Base-by-base conservation (phyloP, 2,113 vertebrate species). In the Onychorhynchus coronatus region DNA sequence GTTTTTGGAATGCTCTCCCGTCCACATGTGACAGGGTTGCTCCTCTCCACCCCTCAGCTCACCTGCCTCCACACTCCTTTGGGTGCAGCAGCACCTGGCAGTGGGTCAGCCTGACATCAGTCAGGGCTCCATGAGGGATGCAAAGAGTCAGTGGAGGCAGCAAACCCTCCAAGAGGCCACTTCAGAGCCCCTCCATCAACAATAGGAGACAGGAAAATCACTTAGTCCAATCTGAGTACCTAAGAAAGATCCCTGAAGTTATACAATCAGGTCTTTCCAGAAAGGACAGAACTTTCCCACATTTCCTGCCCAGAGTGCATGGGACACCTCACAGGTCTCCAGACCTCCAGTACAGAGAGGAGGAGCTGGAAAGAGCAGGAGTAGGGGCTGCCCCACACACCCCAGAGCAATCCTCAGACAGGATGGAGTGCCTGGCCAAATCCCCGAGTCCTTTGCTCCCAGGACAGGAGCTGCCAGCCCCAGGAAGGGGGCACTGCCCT, bases 11-110 rank as follows among this genome's bases (percentile, higher is more conserved):
- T 53, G 39, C 9, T 80, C n/a, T 80, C n/a, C 67, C 75, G 33
- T 14, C 41, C 1, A 0, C 6, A 16, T 1, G 16, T 22, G 70
- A 8, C 0, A 6, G 56, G 18, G 12, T 2, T 15, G 59, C 2
- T 53, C 58, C 7, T 35, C 39, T 16, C 13, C n/a, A 18, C 44
- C 49, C 63, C 14, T 17, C 39, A n/a, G 39, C 66, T 78, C 21
- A 0, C 14, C 49, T 20, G 17, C 3, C 17, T 56, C 37, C 8
- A 1, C 1, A 1, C 3, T 31, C 25, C 39, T 23, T 18, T 53
- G 73, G 55, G 22, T 2, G 21, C 20, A 44, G 67, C 33, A 58
- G 41, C 80, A 21, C 22, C 22, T 20, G 41, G 15, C 22, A 25
- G 25, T 2, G 65, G 18, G 50, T 14, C 85, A 74, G 46, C 30